Evolutionary conservation across 2,797 vertebrate genomes (phyloP).

Genomic region (Centropyge bicolor): DNA sequence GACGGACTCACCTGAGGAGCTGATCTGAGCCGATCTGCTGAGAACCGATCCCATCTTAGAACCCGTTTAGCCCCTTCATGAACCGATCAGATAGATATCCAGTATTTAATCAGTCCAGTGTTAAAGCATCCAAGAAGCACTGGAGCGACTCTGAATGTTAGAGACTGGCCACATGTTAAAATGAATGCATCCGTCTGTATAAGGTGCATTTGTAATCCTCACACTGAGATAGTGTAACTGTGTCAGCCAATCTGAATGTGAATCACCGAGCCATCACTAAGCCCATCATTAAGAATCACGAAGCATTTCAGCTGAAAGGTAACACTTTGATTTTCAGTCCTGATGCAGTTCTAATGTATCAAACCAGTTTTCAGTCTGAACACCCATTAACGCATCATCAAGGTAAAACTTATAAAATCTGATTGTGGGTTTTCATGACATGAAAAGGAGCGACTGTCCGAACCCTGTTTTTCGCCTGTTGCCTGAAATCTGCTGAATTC

Average conservation of each 20-base stretch:
- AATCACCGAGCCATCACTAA: too few relatives aligned
- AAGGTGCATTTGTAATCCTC: neutral
- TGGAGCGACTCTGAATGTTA: neutral
- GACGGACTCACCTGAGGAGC: slow-evolving; percentile 44
- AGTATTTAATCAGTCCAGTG: neutral
- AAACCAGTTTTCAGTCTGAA: too few relatives aligned
- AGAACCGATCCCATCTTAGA: slow-evolving; percentile 9
- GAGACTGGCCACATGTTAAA: neutral
- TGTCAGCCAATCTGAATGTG: neutral
- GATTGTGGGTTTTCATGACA: neutral
- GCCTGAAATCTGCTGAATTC: too few relatives aligned
- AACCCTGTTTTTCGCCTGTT: neutral
- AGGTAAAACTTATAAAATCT: neutral
- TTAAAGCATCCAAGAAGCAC: neutral
- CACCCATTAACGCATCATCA: neutral
- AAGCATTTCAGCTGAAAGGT: too few relatives aligned
- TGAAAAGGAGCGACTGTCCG: neutral
- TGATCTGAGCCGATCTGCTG: neutral
- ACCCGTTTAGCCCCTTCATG: neutral
- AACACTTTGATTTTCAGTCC: too few relatives aligned
- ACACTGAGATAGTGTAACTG: too few relatives aligned
- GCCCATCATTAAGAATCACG: too few relatives aligned
- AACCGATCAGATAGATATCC: neutral
- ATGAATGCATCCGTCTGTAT: neutral
- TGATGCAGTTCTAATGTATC: too few relatives aligned